Evolutionary conservation across 2,888 invertebrate genomes (phyloP).

Genomic region (Pristionchus entomophagus): DNA sequence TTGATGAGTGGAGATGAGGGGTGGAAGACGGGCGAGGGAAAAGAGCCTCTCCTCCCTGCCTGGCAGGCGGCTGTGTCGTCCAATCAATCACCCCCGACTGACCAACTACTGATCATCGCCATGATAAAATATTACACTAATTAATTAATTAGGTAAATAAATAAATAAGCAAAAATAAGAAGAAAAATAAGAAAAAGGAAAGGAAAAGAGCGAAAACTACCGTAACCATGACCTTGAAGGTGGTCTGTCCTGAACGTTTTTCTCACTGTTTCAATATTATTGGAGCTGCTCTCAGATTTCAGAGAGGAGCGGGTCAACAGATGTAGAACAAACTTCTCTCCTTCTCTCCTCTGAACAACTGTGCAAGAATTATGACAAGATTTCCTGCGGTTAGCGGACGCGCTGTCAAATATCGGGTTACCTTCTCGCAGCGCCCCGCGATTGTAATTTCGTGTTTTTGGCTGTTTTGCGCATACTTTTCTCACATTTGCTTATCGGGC

Average conservation of each 20-base stretch:
- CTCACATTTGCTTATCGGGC: neutral
- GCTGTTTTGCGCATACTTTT: neutral
- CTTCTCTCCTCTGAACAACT: constrained; percentile 9
- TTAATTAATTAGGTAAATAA: neutral
- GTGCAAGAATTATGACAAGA: neutral
- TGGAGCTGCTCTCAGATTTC: constrained; percentile 13
- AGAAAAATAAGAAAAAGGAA: neutral
- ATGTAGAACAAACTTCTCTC: constrained; percentile 13
- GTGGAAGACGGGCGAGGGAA: neutral
- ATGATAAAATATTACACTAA: too few species aligned
- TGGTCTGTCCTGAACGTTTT: neutral
- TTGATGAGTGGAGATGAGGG: constrained; percentile 29
- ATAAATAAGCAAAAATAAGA: neutral
- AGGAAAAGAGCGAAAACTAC: too few species aligned
- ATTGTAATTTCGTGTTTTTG: neutral
- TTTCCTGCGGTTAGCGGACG: neutral
- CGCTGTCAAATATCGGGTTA: neutral
- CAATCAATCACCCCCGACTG: constrained; percentile 24
- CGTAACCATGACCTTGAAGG: neutral
- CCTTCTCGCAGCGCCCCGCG: neutral
- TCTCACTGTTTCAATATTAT: neutral
- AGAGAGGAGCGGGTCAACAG: neutral
- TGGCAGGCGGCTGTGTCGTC: neutral
- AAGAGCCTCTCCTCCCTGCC: too few species aligned
- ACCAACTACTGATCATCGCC: neutral